Evolutionary conservation across 2,797 vertebrate species (phyloP), one percentile per base, ranked within the genome.

Genomic region (Coregonus sp.): DNA sequence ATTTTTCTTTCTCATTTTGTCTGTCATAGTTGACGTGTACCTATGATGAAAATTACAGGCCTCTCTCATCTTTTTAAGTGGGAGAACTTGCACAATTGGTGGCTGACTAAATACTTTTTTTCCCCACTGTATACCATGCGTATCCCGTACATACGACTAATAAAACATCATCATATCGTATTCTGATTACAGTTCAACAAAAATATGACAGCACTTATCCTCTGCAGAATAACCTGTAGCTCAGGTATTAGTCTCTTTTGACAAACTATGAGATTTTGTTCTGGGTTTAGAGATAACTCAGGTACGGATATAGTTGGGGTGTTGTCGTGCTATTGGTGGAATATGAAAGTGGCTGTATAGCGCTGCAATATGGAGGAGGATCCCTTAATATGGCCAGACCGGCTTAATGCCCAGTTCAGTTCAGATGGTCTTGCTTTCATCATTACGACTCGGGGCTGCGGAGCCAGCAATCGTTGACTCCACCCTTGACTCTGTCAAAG

Each of bases 401-500:
- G 81, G 84, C 78, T 73, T 80, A 90, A 89, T 88, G 82, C 74
- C 65, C 25, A 74, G 83, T 67, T 87, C 29, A 75, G 83, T 65
- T 88, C 80, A 76, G 77, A 54, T 6, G 37, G 16, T 69, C 75
- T 77, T 73, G 1, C 25, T 92, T 92, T 91, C 86, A 93, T 92
- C 90, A 86, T 78, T 71, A 73, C 68, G 29, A 78, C 83, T 69
- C 14, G 70, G 80, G 69, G 82, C 84, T 80, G 81, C 73, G 75
- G 75, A 77, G 79, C 78, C 83, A 47, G 77, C 77, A 35, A 29
- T 76, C 78, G 15, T 52, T 84, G 47, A 78, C 81, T 76, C 85
- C 72, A 82, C 74, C 90, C 88, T 89, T 89, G 89, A 89, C 88
- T 87, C 85, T 63, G 84, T 90, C 86, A 87, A 72, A 88, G 83